Conservation (phyloP, 1,140 invertebrate species). For the Potamilus streckersoni region DNA sequence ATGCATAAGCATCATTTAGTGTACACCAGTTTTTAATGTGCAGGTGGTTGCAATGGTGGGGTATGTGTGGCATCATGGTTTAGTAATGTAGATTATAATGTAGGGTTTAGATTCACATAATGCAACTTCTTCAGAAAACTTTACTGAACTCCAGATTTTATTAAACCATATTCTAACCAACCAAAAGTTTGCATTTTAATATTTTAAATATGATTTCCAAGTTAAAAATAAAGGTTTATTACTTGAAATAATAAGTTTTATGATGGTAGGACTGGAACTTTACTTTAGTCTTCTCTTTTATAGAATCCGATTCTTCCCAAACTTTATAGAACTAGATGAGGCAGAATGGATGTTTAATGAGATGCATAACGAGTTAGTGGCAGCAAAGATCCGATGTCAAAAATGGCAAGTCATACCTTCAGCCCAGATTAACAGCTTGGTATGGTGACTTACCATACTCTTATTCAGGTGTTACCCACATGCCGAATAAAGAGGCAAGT, state of each 20-base stretch:
- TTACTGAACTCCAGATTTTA: no score
- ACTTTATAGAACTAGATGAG: slow-evolving; percentile 63
- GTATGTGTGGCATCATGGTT: no score
- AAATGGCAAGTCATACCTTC: slow-evolving; percentile 63
- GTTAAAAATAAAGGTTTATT: neutral
- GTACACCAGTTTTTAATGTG: no score
- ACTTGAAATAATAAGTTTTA: neutral
- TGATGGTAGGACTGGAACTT: neutral
- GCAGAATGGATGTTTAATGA: slow-evolving; percentile 61
- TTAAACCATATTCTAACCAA: no score
- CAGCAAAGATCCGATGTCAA: slow-evolving; percentile 64
- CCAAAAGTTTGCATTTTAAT: no score
- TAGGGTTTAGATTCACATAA: no score
- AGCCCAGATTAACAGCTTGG: slow-evolving; percentile 71
- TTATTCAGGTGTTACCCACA: slow-evolving; percentile 67
- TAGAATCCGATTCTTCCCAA: slow-evolving; percentile 62
- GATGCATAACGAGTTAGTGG: slow-evolving; percentile 68
- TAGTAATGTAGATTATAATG: no score
- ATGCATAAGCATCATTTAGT: no score
- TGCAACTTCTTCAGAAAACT: no score
- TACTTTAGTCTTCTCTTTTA: slow-evolving; percentile 15
- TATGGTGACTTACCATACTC: slow-evolving; percentile 70
- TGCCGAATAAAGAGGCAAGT: slow-evolving; percentile 61
- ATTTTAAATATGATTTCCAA: no score
- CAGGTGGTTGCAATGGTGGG: no score